Base-by-base conservation (phyloP, 2,797 vertebrate species). In the Danio jaintianensis region DNA sequence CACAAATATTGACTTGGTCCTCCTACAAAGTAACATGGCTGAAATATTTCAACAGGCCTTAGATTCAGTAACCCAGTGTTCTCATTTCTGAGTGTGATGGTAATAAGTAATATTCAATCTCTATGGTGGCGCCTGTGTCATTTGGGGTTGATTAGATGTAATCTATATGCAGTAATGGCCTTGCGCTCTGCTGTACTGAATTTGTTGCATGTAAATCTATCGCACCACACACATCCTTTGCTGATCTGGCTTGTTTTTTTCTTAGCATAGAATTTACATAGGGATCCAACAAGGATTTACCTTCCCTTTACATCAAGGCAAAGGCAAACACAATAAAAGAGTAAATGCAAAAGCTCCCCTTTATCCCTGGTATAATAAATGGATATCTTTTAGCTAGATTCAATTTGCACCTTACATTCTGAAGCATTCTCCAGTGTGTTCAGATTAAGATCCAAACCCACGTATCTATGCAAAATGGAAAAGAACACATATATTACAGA, bases 161-260 rank as follows among this genome's bases (percentile, higher is more conserved):
- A 76, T 76, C 50, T 76, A 76, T 66, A 76, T 76, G 62, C 74
- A 56, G 50, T 76, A 76, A 66, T 55, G 20, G 74, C 50, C 74
- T 55, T 53, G 50, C 40, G 66, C 62, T 76, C 74, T 43, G 74
- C 74, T 66, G 40, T 36, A 55, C 40, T 16, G 42, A 66, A 56
- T 76, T 42, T 76, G 74, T 12, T 64, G 47, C 55, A 76, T 76
- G 62, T 67, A 76, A 36, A 76, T 76, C 18, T 45, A 36, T 36
- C 50, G 12, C 13, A 7, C 48, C 22, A 13, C 74, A 55, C 1
- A 2, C 62, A 56, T 76, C 62, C 20, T 45, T 2, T 4, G 4
- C 40, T 7, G 47, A 75, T 75, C 59, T 40, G 47, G 36, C 38
- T 5, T 29, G 29, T 45, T 56, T 75, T 53, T 22, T 62, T 6